phyloP scores from a whole-genome alignment of 2,113 vertebrate genomes.

The Enhydra lutris region DNA sequence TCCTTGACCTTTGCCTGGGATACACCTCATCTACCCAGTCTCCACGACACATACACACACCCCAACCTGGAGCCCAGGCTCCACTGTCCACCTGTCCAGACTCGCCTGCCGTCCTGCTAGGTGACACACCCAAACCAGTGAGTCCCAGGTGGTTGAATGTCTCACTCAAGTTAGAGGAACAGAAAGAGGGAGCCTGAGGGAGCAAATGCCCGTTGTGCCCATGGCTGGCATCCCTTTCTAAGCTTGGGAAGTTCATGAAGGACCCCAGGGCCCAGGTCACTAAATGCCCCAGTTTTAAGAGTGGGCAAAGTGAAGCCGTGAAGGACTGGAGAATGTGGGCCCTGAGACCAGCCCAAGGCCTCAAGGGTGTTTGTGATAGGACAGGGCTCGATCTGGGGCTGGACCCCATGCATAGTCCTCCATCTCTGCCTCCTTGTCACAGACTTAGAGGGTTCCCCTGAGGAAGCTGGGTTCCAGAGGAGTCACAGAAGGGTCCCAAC shows the following conservation, averaged over 20 bases:
- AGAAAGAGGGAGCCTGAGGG: neutral
- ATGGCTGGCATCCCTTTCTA: neutral
- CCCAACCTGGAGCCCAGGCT: neutral
- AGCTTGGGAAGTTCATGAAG: neutral
- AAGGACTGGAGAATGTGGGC: neutral
- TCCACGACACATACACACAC: neutral
- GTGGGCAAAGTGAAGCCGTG: neutral
- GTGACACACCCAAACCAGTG: conserved; percentile 13
- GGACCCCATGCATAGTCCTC: neutral
- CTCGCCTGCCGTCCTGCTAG: conserved; percentile 19
- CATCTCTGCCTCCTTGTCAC: neutral
- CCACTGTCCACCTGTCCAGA: conserved; percentile 53
- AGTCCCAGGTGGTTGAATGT: neutral
- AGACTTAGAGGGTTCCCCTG: neutral
- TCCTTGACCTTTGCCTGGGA: conserved; percentile 38
- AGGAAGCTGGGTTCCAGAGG: neutral
- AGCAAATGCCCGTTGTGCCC: neutral
- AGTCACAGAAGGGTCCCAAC: neutral
- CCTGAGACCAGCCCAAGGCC: neutral
- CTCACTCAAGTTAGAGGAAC: neutral
- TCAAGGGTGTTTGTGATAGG: neutral
- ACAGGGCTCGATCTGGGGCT: neutral
- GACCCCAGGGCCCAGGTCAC: neutral
- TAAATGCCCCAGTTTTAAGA: neutral
- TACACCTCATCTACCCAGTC: neutral